phyloP scores from a whole-genome alignment of 2,797 vertebrate species.

The Oryzias dopingdopingensis region DNA sequence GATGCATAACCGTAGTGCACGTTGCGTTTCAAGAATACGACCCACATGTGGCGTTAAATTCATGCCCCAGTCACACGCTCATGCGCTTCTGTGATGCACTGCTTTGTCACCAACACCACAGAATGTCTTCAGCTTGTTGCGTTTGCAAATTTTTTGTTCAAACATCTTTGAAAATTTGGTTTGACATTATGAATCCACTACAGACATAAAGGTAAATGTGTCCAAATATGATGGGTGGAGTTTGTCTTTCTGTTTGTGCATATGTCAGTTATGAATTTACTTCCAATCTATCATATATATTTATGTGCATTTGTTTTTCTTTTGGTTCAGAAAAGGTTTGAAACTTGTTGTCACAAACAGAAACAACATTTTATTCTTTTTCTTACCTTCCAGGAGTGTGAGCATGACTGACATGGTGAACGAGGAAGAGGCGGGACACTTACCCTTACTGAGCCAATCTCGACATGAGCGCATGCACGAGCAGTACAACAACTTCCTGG shows the following conservation, averaged over 20 bases:
- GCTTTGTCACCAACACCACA: conserved; percentile 13
- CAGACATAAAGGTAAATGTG: not conserved
- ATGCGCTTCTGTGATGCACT: not conserved
- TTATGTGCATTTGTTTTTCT: not conserved
- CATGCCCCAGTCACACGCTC: not conserved
- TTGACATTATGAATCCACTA: conserved; percentile 1
- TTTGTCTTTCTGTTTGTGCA: conserved; percentile 12
- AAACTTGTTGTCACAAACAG: not conserved
- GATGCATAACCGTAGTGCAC: conserved; percentile 24
- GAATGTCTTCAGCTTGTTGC: not conserved
- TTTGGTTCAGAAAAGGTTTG: not conserved
- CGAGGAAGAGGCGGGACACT: conserved; percentile 83
- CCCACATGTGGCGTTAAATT: not conserved
- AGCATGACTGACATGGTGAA: conserved; percentile 93
- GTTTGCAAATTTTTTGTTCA: not conserved
- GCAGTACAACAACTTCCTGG: conserved; percentile 83
- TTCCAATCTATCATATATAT: conserved; percentile 1
- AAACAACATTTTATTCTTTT: not conserved
- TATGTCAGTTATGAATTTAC: not conserved
- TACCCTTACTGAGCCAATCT: conserved; percentile 85
- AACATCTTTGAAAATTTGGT: not conserved
- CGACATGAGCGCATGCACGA: conserved; percentile 89
- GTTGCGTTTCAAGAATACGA: conserved; percentile 10
- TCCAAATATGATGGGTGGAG: conserved; percentile 9
- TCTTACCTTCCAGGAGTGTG: conserved; percentile 79